Evolutionary conservation across 30 jellyfish, hydroid and myxozoan genomes (phyloP).

Genomic region (Hydractinia symbiolongicarpus): DNA sequence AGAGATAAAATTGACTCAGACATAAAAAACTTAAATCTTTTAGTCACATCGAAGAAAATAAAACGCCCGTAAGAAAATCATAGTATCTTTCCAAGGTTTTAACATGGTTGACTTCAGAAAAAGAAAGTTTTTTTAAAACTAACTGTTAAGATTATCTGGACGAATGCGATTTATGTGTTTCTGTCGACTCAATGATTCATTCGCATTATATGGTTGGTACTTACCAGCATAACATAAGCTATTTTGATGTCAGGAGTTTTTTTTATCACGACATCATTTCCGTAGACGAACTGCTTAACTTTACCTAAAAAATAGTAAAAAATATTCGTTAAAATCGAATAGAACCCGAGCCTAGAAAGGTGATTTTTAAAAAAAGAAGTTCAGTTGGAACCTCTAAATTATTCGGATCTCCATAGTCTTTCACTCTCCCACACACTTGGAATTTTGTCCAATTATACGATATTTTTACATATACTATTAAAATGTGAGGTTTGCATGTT

Average conservation of each 20-base stretch:
- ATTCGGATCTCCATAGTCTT: no score
- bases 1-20: background rate
- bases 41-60: background rate
- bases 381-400: no score
- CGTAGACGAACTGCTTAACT: slow-evolving; percentile 31
- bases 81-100: no score
- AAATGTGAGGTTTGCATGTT: no score
- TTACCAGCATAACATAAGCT: slow-evolving; percentile 72
- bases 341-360: background rate
- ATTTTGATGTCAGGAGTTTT: slow-evolving; percentile 65
- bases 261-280: slow-evolving; percentile 43
- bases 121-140: background rate
- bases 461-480: no score
- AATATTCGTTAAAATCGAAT: no score
- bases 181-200: no score
- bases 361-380: no score
- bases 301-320: slow-evolving; percentile 22
- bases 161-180: no score
- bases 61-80: background rate
- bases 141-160: background rate
- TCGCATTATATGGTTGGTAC: background rate
- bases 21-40: background rate
- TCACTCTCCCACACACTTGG: no score
- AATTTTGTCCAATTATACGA: no score
- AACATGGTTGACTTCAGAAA: no score